A percentile compares a stretch with the other conserved stretches of the same genome.
phyloP scores from a whole-genome alignment of 2,888 invertebrate genomes.

The Hybos culiciformis region DNA sequence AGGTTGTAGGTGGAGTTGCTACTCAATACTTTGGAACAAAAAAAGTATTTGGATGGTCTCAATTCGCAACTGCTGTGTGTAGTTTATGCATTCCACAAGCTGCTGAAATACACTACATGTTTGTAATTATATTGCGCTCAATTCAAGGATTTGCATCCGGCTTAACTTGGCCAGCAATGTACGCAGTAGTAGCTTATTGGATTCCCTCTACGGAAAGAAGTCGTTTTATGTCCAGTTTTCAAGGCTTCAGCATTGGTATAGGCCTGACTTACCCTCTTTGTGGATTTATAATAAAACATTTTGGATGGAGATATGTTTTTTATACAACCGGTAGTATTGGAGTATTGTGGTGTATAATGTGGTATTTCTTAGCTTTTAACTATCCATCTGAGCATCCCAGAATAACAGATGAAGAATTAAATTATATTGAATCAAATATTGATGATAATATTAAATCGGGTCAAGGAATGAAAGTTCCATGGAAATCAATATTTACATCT shows the following conservation, averaged over 20 bases:
- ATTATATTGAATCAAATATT: constrained; percentile 51
- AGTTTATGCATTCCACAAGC: constrained; percentile 52
- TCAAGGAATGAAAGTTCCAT: constrained; percentile 42
- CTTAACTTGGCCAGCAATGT: constrained; percentile 64
- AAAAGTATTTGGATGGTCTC: constrained; percentile 54
- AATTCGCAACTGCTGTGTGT: constrained; percentile 51
- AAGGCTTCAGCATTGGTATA: constrained; percentile 61
- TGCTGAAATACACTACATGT: constrained; percentile 45
- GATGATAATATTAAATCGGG: constrained; percentile 37
- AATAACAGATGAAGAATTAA: constrained; percentile 48
- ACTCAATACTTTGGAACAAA: constrained; percentile 59
- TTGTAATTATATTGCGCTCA: constrained; percentile 47
- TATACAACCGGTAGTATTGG: constrained; percentile 55
- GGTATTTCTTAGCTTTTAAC: constrained; percentile 55
- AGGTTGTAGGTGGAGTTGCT: constrained; percentile 49
- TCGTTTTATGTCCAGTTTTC: constrained; percentile 62
- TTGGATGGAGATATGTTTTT: constrained; percentile 54
- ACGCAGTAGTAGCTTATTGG: constrained; percentile 58
- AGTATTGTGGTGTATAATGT: constrained; percentile 49
- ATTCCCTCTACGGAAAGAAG: constrained; percentile 56
- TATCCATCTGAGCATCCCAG: constrained; percentile 53
- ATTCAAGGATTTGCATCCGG: constrained; percentile 58
- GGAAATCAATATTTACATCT: constrained; percentile 48
- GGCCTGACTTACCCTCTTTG: constrained; percentile 56
- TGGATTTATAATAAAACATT: constrained; percentile 52